Conservation (phyloP, 2,888 invertebrate species). For the Augochlorella aurata region DNA sequence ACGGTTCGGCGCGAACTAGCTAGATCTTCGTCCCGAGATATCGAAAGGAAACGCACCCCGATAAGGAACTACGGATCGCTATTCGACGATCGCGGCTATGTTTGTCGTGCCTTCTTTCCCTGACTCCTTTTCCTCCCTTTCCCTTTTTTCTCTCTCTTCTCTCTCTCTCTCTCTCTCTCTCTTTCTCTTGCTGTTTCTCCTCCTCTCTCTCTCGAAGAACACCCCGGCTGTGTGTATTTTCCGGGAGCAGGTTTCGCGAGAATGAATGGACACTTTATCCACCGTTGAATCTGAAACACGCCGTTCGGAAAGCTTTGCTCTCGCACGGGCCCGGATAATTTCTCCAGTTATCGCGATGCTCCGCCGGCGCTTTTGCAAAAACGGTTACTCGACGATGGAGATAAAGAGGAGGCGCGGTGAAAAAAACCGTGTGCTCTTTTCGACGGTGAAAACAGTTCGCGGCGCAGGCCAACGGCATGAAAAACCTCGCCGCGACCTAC, state of each 20-base stretch:
- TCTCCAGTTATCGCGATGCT: constrained; percentile 71
- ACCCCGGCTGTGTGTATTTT: constrained; percentile 56
- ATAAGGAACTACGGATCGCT: constrained; percentile 61
- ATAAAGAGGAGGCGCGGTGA: constrained; percentile 59
- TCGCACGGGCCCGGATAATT: constrained; percentile 67
- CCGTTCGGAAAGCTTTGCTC: constrained; percentile 70
- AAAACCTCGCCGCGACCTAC: constrained; percentile 36
- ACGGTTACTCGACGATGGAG: constrained; percentile 68
- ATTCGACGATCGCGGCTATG: constrained; percentile 49
- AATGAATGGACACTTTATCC: constrained; percentile 77
- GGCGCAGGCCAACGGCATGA: constrained; percentile 36
- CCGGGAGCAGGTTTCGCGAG: constrained; percentile 68
- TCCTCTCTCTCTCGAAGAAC: background rate
- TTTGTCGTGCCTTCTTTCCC: constrained; percentile 21
- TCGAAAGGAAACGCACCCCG: constrained; percentile 65
- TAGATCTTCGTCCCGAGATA: constrained; percentile 60
- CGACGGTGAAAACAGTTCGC: constrained; percentile 55
- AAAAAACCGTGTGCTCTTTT: constrained; percentile 59
- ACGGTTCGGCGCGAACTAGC: constrained; percentile 33
- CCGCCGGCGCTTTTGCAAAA: constrained; percentile 66
- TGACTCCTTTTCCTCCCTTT: background rate
- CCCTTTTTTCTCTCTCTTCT: too few species aligned
- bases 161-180: background rate
- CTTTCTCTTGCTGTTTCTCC: background rate
- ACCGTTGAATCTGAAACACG: constrained; percentile 73